Evolutionary conservation across 2,888 invertebrate genomes (phyloP), one percentile per base, ranked within the genome.

Genomic region (Chrysolina americana): DNA sequence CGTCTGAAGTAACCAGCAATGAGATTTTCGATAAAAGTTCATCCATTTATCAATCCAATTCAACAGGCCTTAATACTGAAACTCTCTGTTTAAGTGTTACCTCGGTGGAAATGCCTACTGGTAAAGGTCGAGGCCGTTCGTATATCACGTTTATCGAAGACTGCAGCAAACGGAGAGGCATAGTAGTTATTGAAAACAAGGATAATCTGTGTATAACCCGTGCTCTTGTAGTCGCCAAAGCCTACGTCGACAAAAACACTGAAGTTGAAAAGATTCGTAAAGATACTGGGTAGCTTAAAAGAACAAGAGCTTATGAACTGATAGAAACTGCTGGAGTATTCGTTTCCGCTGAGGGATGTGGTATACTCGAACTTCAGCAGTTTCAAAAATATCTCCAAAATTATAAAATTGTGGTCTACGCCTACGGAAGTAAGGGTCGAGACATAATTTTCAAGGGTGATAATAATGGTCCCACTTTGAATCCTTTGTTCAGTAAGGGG

Each of bases 401-500:
- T 17, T 78, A 78, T 53, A 76, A 70, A 19, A 79, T 79, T 28
- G 63, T 64, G 11, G 79, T 79, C 2, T 80, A 79, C 28, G 11
- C 15, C 10, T 79, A 78, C 62, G 71, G 70, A 50, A 56, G 2
- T 19, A 71, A 70, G 17, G 76, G 76, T 2, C 70, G 76, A 21
- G 47, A 47, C 47, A 3, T 47, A 3, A 11, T 47, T 47, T 47
- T 47, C 47, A 13, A 47, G 13, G 69, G 70, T 36, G 41, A 21
- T 41, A 63, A 48, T 17, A 44, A 15, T 69, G 44, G 41, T 41
- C 36, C 68, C n/a, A 59, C 65, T 63, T 11, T 82, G 17, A 82
- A 83, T 76, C 70, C 83, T 19, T 19, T 83, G 0, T 76, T 76
- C 69, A 74, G 79, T 50, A 44, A n/a, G n/a, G n/a, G n/a, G n/a